Percentiles rank a stretch among this genome's conserved stretches.
These are phyloP conservation scores for Coccyzus lansbergi DNA, from an alignment of 2,797 vertebrate genomes.

Conservation along the genomic window DNA sequence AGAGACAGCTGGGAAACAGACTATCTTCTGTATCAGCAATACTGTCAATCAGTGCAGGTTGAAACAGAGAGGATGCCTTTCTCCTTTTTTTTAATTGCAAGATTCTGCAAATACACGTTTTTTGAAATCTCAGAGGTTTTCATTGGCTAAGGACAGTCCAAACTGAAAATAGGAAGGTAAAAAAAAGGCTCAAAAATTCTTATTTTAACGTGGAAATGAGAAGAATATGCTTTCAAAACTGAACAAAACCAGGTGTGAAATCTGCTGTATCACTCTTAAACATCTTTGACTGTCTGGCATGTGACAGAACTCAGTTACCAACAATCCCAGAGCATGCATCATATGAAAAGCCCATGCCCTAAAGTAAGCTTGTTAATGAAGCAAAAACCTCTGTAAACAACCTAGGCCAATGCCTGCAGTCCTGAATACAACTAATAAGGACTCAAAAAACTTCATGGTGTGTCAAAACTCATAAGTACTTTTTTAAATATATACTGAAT, in stretches of 20 bases:
- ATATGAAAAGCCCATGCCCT: neutral
- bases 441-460: accelerated
- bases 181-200: neutral
- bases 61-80: neutral
- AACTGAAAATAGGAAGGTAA: neutral
- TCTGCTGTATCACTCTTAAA: neutral
- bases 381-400: neutral
- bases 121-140: neutral
- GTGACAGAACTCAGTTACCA: neutral
- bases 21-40: neutral
- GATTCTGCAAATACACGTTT: neutral
- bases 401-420: neutral
- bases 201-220: neutral
- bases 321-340: neutral
- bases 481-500: neutral
- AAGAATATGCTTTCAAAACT: neutral
- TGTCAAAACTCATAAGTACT: neutral
- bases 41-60: slow-evolving; percentile 7
- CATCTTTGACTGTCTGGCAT: neutral
- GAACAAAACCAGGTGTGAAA: neutral
- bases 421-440: neutral
- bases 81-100: neutral
- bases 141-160: neutral
- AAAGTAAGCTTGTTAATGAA: neutral
- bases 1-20: slow-evolving; percentile 47